Conservation (phyloP, 2,797 vertebrate species). For the Catamblyrhynchus diadema region DNA sequence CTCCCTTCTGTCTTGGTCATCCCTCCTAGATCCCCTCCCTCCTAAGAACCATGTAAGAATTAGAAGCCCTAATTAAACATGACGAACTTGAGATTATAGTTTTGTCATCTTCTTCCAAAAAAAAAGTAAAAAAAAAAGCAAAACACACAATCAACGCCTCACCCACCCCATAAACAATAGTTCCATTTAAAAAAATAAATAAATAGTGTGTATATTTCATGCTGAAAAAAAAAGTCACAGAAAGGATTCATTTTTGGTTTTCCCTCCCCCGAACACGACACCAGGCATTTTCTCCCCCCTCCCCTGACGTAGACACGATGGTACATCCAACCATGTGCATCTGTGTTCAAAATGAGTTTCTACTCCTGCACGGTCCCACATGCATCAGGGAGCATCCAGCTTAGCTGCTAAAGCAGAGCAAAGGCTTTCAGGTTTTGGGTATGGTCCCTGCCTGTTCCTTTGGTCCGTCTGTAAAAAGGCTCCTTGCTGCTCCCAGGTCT, state of each 20-base stretch:
- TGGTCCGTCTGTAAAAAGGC: slow-evolving; percentile 83
- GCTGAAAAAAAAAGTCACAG: slow-evolving; percentile 67
- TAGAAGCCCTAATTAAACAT: slow-evolving; percentile 9
- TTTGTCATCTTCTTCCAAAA: slow-evolving; percentile 47
- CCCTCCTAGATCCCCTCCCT: background rate
- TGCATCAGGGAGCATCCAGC: slow-evolving; percentile 86
- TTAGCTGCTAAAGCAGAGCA: slow-evolving; percentile 80
- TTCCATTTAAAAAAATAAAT: slow-evolving; percentile 74
- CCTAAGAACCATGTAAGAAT: background rate
- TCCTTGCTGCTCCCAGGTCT: slow-evolving; percentile 74
- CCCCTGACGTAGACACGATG: slow-evolving; percentile 65
- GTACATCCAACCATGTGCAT: slow-evolving; percentile 72
- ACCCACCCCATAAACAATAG: slow-evolving; percentile 56
- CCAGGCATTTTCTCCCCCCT: slow-evolving; percentile 55
- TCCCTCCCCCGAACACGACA: slow-evolving; percentile 41
- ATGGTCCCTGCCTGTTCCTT: slow-evolving; percentile 77
- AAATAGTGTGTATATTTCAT: slow-evolving; percentile 76
- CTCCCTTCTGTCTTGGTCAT: background rate
- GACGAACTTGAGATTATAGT: slow-evolving; percentile 9
- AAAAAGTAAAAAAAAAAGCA: background rate
- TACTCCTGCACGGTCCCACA: slow-evolving; percentile 86
- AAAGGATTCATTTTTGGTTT: slow-evolving; percentile 69
- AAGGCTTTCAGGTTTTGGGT: slow-evolving; percentile 79
- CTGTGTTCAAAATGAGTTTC: slow-evolving; percentile 84
- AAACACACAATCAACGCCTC: background rate